Conservation (phyloP, 2,113 vertebrate species). For the Scalopus aquaticus region DNA sequence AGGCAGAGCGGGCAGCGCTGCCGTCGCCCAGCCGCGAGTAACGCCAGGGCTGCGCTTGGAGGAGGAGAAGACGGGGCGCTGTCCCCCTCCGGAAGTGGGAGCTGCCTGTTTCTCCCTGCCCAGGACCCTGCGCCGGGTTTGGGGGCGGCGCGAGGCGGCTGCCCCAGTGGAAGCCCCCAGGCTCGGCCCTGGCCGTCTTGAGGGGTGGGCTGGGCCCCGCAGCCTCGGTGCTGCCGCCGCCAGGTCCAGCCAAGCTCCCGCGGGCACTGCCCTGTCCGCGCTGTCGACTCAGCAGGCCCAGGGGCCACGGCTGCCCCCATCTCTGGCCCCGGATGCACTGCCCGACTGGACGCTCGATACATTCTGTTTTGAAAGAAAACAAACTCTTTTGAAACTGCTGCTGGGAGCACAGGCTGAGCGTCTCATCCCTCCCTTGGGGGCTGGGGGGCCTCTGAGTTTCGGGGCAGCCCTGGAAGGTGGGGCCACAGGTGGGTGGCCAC, state of each 20-base stretch:
- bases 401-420: not conserved
- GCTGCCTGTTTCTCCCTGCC: too few species aligned
- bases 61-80: too few species aligned
- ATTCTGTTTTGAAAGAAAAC: constrained; percentile 71
- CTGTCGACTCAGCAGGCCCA: not conserved
- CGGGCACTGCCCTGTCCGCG: not conserved
- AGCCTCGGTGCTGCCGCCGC: accelerated
- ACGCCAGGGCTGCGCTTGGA: too few species aligned
- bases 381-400: constrained; percentile 67
- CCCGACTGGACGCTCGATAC: constrained; percentile 12
- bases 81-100: too few species aligned
- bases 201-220: not conserved
- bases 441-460: not conserved
- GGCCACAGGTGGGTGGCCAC: too few species aligned
- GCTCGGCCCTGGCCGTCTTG: too few species aligned
- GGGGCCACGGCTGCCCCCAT: not conserved
- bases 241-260: accelerated
- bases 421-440: not conserved
- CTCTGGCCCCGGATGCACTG: not conserved
- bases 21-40: too few species aligned
- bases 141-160: accelerated
- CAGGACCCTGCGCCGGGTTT: too few species aligned
- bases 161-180: not conserved
- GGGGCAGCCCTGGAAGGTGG: not conserved
- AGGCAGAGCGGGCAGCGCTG: too few species aligned